Evolutionary conservation across 2,113 vertebrate species (phyloP).

Genomic region (Drymodes brunneopygia): DNA sequence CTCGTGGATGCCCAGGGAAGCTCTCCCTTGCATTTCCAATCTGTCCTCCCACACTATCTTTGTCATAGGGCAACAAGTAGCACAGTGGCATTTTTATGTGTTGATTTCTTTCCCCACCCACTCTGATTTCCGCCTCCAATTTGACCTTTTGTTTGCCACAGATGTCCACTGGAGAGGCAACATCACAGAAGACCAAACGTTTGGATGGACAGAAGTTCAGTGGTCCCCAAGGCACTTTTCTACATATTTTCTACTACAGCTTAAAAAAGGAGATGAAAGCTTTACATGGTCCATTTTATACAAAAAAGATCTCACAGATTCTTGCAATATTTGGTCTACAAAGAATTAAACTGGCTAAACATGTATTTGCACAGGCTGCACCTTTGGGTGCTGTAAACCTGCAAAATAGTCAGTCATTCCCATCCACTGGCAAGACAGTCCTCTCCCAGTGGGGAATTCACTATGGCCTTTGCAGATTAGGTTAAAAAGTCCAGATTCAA

Average conservation of each 20-base stretch:
- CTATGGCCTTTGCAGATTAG: background rate
- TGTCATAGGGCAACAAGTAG: constrained; percentile 59
- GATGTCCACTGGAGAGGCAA: background rate
- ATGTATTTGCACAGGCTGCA: background rate
- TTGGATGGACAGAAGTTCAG: background rate
- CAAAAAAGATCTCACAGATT: background rate
- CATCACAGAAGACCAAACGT: background rate
- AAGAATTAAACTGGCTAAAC: background rate
- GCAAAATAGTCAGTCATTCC: background rate
- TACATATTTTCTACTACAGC: background rate
- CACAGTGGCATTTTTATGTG: constrained; percentile 48
- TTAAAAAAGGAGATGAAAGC: background rate
- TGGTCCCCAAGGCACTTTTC: background rate
- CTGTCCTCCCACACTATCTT: constrained; percentile 48
- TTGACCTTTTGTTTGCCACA: constrained; percentile 35
- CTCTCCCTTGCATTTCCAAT: constrained; percentile 43
- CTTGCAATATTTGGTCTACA: background rate
- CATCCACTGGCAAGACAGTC: background rate
- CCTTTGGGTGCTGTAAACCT: background rate
- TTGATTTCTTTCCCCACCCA: constrained; percentile 12
- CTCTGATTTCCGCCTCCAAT: constrained; percentile 42
- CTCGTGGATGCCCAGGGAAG: constrained; percentile 21
- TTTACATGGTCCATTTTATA: background rate
- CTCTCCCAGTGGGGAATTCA: background rate
- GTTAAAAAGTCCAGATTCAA: background rate